These are phyloP conservation scores for Galleria mellonella DNA, from an alignment of 1,140 invertebrate genomes.

Conservation along the genomic window DNA sequence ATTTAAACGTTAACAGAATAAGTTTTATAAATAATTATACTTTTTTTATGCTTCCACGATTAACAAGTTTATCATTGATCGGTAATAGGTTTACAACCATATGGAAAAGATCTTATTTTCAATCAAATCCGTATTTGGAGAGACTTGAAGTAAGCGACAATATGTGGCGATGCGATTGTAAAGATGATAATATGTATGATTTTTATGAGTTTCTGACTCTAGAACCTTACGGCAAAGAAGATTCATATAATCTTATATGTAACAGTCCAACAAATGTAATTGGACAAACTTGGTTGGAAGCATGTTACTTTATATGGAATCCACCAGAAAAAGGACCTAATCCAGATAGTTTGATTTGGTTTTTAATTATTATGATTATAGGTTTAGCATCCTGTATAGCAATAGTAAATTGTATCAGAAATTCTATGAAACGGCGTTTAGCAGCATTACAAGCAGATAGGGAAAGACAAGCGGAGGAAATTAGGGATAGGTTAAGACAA, in stretches of 20 bases:
- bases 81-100: constrained; percentile 80
- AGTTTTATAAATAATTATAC: constrained; percentile 72
- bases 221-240: constrained; percentile 75
- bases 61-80: constrained; percentile 76
- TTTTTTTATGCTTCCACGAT: constrained; percentile 72
- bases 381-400: constrained; percentile 65
- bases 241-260: constrained; percentile 69
- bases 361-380: constrained; percentile 75
- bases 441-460: constrained; percentile 75
- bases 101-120: constrained; percentile 75
- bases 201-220: constrained; percentile 77
- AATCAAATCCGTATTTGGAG: constrained; percentile 75
- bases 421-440: constrained; percentile 74
- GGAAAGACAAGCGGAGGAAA: constrained; percentile 76
- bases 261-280: constrained; percentile 76
- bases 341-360: constrained; percentile 76
- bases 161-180: constrained; percentile 83
- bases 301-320: constrained; percentile 78
- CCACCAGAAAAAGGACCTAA: constrained; percentile 39
- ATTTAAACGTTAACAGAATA: constrained; percentile 75
- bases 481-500: constrained; percentile 69
- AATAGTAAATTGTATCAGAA: constrained; percentile 71
- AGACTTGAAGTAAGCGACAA: constrained; percentile 78
- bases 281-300: constrained; percentile 79
- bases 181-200: constrained; percentile 70